Conservation (phyloP, 2,888 invertebrate genomes). For the Euspilapteryx auroguttella region DNA sequence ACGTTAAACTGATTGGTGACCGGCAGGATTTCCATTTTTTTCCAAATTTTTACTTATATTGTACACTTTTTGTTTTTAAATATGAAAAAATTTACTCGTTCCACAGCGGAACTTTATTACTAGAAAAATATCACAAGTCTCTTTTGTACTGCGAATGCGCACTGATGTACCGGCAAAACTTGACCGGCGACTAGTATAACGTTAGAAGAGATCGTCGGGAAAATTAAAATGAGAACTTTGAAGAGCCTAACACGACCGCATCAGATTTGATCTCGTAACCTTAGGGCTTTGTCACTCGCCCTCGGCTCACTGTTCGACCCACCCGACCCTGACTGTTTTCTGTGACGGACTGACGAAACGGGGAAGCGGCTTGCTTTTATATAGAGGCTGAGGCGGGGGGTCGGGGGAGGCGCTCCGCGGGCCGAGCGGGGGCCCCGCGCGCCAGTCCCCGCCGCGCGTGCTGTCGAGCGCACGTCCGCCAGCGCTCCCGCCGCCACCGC, state of each 20-base stretch:
- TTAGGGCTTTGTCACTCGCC: slow-evolving; percentile 52
- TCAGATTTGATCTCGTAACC: slow-evolving; percentile 60
- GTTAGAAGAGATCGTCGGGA: slow-evolving; percentile 46
- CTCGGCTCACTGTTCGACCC: slow-evolving; percentile 42
- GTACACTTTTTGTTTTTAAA: slow-evolving; percentile 59
- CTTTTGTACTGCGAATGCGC: slow-evolving; percentile 56
- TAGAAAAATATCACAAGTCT: slow-evolving; percentile 62
- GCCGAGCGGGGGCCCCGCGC: slow-evolving; percentile 45
- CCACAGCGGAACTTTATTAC: slow-evolving; percentile 46
- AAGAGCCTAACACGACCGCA: slow-evolving; percentile 46
- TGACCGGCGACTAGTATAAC: slow-evolving; percentile 42
- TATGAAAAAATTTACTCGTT: slow-evolving; percentile 40
- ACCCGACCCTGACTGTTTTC: slow-evolving; percentile 50
- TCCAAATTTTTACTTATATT: slow-evolving; percentile 60
- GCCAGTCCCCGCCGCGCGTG: slow-evolving; percentile 31
- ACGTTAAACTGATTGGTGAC: slow-evolving; percentile 75
- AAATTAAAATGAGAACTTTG: slow-evolving; percentile 28
- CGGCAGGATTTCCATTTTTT: slow-evolving; percentile 80
- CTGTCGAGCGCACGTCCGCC: slow-evolving; percentile 19
- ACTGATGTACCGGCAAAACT: slow-evolving; percentile 38
- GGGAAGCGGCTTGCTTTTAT: slow-evolving; percentile 38
- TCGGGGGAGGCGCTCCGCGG: slow-evolving; percentile 33
- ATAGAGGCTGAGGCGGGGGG: slow-evolving; percentile 39
- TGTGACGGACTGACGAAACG: slow-evolving; percentile 52
- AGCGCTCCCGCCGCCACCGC: slow-evolving; percentile 22